Percentiles rank a stretch among this genome's conserved stretches.
These are phyloP conservation scores for Paguma larvata DNA, from an alignment of 2,797 vertebrate genomes.

Conservation along the genomic window DNA sequence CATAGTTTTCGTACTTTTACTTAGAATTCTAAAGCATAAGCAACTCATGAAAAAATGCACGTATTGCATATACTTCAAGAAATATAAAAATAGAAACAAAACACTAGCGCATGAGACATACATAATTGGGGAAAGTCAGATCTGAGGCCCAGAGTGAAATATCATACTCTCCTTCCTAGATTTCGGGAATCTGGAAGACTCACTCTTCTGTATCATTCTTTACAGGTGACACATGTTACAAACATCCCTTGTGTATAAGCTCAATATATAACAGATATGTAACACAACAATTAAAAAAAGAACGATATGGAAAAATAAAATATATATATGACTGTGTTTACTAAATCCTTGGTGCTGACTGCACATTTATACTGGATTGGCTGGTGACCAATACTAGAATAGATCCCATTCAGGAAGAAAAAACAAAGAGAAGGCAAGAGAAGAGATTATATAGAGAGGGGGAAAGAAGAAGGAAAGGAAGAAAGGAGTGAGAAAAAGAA, in stretches of 20 bases:
- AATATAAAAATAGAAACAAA: background rate
- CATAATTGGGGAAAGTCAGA: background rate
- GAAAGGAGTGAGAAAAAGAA: background rate
- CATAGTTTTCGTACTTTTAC: too few species aligned
- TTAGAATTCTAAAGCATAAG: background rate
- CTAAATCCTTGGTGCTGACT: background rate
- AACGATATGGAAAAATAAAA: too few species aligned
- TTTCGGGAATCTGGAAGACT: background rate
- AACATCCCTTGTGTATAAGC: background rate
- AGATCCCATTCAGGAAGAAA: background rate
- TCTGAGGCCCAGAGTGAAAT: background rate
- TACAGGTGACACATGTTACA: background rate
- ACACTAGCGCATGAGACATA: background rate
- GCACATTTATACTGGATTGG: background rate
- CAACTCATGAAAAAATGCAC: background rate
- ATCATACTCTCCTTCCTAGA: background rate
- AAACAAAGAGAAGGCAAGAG: background rate
- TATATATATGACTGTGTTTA: accelerated
- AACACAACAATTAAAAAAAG: background rate
- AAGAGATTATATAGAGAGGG: accelerated
- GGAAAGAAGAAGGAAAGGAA: background rate
- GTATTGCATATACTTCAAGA: background rate
- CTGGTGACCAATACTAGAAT: background rate
- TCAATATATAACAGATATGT: background rate
- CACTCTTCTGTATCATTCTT: background rate